phyloP scores from a whole-genome alignment of 2,888 invertebrate genomes.

The Artemia sinica region DNA sequence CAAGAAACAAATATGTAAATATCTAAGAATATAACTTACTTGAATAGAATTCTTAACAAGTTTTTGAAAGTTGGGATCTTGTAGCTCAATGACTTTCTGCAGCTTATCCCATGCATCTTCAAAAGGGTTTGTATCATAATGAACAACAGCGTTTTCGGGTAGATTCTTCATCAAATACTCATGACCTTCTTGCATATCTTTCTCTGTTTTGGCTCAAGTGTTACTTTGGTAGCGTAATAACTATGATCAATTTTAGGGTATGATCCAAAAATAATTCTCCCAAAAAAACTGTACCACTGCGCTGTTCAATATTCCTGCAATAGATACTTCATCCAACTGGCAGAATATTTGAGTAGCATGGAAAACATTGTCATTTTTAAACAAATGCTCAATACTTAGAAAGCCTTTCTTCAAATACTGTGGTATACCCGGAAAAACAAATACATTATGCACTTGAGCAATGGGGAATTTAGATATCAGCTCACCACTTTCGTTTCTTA shows the following conservation, averaged over 20 bases:
- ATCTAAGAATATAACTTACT: no score
- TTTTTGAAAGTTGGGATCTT: no score
- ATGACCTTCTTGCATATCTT: conserved; percentile 32
- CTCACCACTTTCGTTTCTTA: background rate
- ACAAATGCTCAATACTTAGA: conserved; percentile 29
- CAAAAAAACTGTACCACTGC: conserved; percentile 35
- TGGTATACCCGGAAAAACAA: conserved; percentile 53
- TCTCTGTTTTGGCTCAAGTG: conserved; percentile 35
- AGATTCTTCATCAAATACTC: conserved; percentile 30
- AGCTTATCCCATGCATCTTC: conserved; percentile 26
- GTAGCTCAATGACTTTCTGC: conserved; percentile 20
- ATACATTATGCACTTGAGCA: conserved; percentile 42
- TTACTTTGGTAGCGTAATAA: conserved; percentile 38
- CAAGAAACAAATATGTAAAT: no score
- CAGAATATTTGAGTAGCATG: conserved; percentile 29
- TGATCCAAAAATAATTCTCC: conserved; percentile 39
- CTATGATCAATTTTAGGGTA: conserved; percentile 38
- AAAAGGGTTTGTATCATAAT: conserved; percentile 33
- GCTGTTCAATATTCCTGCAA: conserved; percentile 34
- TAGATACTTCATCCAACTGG: conserved; percentile 29
- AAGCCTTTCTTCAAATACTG: conserved; percentile 33
- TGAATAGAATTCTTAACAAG: no score
- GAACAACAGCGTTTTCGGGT: conserved; percentile 34
- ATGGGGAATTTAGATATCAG: conserved; percentile 37
- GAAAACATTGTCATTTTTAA: conserved; percentile 30